Base-by-base conservation (phyloP, 2,888 invertebrate species). In the Spatulosminthurus flaviceps region DNA sequence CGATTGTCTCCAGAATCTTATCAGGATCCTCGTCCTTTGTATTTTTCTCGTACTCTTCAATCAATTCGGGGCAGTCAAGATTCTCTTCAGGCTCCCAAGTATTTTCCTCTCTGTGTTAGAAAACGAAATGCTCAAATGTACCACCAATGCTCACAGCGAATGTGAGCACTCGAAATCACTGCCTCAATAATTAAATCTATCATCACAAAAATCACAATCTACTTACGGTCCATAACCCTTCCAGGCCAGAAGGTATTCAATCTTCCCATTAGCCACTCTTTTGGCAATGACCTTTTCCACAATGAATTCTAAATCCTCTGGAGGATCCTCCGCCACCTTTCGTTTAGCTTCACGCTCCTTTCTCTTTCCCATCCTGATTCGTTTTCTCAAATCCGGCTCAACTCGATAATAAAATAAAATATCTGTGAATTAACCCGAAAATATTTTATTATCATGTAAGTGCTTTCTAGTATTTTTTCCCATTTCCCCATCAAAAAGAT, bases 221-320 rank as follows among this genome's bases (percentile, higher is more conserved):
- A 66, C 77, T 69, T 77, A 77, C 67, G 73, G 73, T 1, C 73
- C 74, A 24, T 73, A 79, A n/a, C 79, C 79, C 73, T 79, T 79
- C 79, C 79, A 79, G 0, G 73, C 74, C 28, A 79, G 24, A 13
- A 73, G 69, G 67, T 79, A 79, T 24, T 79, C 74, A 19, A 69
- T 29, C 28, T 69, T 74, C n/a, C 75, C 75, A 60, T 66, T 43
- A 4, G 13, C 4, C 24, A 79, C 60, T n/a, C 79, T 42, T 26
- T 79, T 79, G 9, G 74, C 79, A 19, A 79, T 22, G 1, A 79
- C 79, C 73, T 79, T 79, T 69, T 79, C 79, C 7, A 79, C 79
- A 69, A 75, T 74, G 43, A 79, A 79, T 72, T 79, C 79, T n/a
- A 75, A 24, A 60, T 74, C 74, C 26, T 79, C 79, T 13, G 51